Evolutionary conservation across 2,113 vertebrate genomes (phyloP).

Genomic region (Brachirus orientalis): DNA sequence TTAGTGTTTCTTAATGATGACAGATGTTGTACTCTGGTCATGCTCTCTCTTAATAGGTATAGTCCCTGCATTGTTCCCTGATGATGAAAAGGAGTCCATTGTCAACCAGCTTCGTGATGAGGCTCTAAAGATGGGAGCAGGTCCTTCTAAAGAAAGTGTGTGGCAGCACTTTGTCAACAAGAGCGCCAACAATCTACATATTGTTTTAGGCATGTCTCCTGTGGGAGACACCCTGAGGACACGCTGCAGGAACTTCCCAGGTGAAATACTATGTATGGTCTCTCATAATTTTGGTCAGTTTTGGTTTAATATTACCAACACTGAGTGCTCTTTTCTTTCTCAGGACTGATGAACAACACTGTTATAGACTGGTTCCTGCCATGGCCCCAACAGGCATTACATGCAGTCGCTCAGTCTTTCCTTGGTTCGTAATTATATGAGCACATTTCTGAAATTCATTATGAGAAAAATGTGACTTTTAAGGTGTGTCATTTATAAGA

Average conservation of each 20-base stretch:
- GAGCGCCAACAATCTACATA: slow-evolving; percentile 92
- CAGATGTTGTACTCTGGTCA: neutral
- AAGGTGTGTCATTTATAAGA: too few species aligned
- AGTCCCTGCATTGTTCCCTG: slow-evolving; percentile 92
- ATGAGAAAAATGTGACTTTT: too few species aligned
- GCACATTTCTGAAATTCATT: neutral
- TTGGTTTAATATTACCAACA: slow-evolving; percentile 1
- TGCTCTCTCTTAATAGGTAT: slow-evolving; percentile 82
- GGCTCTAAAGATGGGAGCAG: slow-evolving; percentile 83
- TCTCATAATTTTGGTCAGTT: neutral
- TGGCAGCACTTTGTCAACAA: slow-evolving; percentile 96
- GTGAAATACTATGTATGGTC: slow-evolving; percentile 64
- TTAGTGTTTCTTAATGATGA: slow-evolving; percentile 11
- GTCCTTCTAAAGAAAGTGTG: slow-evolving; percentile 89
- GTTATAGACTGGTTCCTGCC: slow-evolving; percentile 97
- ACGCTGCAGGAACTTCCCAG: slow-evolving; percentile 96
- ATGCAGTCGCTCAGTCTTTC: slow-evolving; percentile 91
- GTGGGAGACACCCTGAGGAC: slow-evolving; percentile 90
- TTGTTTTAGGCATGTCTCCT: slow-evolving; percentile 95
- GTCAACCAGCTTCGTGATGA: slow-evolving; percentile 87
- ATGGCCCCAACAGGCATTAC: slow-evolving; percentile 92
- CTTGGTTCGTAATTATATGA: slow-evolving; percentile 81
- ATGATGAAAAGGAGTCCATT: slow-evolving; percentile 91
- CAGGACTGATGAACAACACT: slow-evolving; percentile 96
- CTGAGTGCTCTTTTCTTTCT: neutral